Conservation (phyloP, 2,113 vertebrate genomes). For the Scophthalmus maximus region DNA sequence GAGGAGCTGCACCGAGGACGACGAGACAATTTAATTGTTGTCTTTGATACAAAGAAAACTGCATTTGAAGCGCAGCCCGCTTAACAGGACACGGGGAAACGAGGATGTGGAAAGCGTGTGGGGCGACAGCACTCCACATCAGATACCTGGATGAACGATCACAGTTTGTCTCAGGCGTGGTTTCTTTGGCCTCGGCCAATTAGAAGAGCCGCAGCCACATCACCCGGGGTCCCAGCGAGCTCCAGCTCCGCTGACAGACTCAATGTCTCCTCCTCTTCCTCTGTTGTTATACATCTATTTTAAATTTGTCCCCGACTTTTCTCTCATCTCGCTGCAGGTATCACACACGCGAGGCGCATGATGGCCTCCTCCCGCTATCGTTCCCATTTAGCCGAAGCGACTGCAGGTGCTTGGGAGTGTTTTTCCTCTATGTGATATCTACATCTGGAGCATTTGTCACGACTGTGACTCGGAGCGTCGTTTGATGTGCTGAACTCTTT, state of each 20-base stretch:
- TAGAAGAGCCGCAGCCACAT: conserved; percentile 62
- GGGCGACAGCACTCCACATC: conserved; percentile 77
- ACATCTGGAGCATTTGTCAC: conserved; percentile 43
- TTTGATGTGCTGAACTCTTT: conserved; percentile 46
- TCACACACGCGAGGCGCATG: conserved; percentile 5
- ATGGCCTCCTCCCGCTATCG: conserved; percentile 4
- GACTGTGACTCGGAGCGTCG: conserved; percentile 32
- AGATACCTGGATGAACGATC: conserved; percentile 74
- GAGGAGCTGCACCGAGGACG: conserved; percentile 48
- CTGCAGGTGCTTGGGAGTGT: conserved; percentile 13
- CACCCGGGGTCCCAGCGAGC: conserved; percentile 40
- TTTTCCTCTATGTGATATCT: conserved; percentile 25
- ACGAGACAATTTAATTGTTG: conserved; percentile 76
- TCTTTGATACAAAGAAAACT: conserved; percentile 77
- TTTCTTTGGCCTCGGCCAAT: conserved; percentile 69
- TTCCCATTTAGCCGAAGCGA: conserved; percentile 36
- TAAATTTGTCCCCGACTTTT: conserved; percentile 27
- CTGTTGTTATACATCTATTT: conserved; percentile 46
- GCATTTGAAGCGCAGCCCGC: conserved; percentile 78
- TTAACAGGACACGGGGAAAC: conserved; percentile 80
- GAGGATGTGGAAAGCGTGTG: conserved; percentile 73
- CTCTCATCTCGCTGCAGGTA: conserved; percentile 31
- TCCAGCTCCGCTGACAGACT: conserved; percentile 46
- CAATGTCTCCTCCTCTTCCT: conserved; percentile 33
- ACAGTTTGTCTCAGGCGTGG: conserved; percentile 31